Evolutionary conservation across 2,113 vertebrate genomes (phyloP).

Genomic region (Hystrix brachyura): DNA sequence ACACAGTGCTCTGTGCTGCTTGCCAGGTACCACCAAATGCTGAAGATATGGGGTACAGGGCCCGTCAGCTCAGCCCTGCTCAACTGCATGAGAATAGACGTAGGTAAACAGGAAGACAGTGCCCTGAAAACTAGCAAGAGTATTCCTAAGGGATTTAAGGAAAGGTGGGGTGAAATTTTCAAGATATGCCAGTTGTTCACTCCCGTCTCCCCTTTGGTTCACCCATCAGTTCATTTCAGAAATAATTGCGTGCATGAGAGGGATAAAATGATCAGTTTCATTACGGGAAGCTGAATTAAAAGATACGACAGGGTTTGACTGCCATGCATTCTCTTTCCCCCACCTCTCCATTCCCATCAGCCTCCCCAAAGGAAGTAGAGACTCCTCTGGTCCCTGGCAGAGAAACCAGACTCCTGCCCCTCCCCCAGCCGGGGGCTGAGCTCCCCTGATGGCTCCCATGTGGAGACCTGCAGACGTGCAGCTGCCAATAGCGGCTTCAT

Average conservation of each 20-base stretch:
- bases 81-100: neutral
- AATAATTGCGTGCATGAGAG: neutral
- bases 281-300: neutral
- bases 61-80: accelerated
- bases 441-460: neutral
- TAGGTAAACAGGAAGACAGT: neutral
- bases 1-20: no score
- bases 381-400: accelerated
- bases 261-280: neutral
- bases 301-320: neutral
- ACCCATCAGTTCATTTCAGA: neutral
- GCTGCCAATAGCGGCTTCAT: neutral
- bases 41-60: neutral
- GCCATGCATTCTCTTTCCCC: neutral
- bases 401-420: neutral
- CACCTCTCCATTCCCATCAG: accelerated
- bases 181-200: neutral
- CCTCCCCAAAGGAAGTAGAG: neutral
- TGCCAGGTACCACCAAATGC: neutral
- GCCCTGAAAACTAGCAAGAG: neutral
- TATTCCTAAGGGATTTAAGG: neutral
- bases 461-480: neutral
- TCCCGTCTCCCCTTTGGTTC: neutral
- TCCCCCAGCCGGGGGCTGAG: neutral
- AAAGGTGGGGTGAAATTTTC: neutral